Evolutionary conservation across 1,140 invertebrate species (phyloP).

Genomic region (Eupristina koningsbergeri): DNA sequence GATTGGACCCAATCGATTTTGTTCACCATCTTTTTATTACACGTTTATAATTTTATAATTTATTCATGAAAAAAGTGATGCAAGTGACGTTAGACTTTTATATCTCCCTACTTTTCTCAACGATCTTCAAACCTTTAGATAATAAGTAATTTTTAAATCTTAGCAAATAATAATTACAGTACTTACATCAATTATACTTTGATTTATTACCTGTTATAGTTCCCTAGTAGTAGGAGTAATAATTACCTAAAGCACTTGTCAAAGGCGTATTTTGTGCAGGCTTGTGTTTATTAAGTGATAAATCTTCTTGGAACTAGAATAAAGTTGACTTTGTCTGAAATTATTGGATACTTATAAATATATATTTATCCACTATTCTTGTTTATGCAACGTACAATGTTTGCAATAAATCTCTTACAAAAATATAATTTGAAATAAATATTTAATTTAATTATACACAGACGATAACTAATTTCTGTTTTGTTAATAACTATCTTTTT

Average conservation of each 20-base stretch:
- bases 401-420: not conserved
- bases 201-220: constrained; percentile 7
- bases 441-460: not conserved
- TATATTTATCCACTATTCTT: not conserved
- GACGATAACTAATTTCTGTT: not conserved
- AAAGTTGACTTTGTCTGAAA: not conserved
- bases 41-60: not conserved
- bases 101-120: not conserved
- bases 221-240: constrained; percentile 9
- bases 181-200: constrained; percentile 11
- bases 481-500: not conserved
- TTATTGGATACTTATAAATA: not conserved
- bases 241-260: constrained; percentile 4
- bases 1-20: not conserved
- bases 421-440: not conserved
- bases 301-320: not conserved
- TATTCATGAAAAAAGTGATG: constrained; percentile 8
- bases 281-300: constrained; percentile 13
- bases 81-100: not conserved
- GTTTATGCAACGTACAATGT: not conserved
- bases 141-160: constrained; percentile 17
- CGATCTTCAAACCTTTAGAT: not conserved
- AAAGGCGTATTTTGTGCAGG: constrained; percentile 3
- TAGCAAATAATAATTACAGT: constrained; percentile 3
- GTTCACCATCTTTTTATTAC: not conserved